These are phyloP conservation scores for Poeciliopsis paucimaculata DNA, from an alignment of 2,797 vertebrate species.

Conservation along the genomic window DNA sequence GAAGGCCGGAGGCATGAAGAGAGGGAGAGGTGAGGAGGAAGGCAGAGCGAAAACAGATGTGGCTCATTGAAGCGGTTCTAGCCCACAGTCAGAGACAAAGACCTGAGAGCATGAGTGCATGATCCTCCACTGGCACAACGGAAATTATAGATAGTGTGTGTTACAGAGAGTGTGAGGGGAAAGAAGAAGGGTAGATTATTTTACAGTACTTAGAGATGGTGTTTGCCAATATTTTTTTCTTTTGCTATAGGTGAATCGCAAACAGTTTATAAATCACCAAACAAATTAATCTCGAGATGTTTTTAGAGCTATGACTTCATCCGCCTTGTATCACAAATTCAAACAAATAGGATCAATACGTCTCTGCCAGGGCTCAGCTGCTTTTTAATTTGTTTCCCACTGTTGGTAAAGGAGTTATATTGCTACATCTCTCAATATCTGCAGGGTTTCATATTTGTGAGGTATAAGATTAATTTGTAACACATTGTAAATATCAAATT, in stretches of 20 bases:
- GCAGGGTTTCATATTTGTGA: conserved; percentile 10
- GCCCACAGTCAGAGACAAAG: conserved; percentile 72
- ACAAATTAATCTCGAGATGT: conserved; percentile 51
- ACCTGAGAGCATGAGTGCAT: conserved; percentile 64
- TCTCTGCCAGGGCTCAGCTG: conserved; percentile 43
- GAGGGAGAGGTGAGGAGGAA: conserved; percentile 30
- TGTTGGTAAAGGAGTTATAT: conserved; percentile 20
- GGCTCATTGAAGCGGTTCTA: conserved; percentile 70
- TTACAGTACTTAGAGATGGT: conserved; percentile 9
- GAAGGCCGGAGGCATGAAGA: conserved; percentile 18
- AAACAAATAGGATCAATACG: conserved; percentile 45
- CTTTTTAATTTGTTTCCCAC: conserved; percentile 41
- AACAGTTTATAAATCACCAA: conserved; percentile 51
- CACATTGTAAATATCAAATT: neutral
- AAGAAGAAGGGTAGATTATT: conserved; percentile 6
- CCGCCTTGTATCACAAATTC: conserved; percentile 37
- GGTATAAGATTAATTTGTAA: conserved; percentile 10
- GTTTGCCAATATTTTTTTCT: neutral
- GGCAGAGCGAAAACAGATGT: conserved; percentile 61
- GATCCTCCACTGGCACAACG: conserved; percentile 62
- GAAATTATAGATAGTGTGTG: conserved; percentile 58
- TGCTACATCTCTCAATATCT: conserved; percentile 20
- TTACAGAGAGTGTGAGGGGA: conserved; percentile 26
- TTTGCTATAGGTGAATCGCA: neutral
- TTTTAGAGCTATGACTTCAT: conserved; percentile 42